Percentiles rank a stretch among this genome's conserved stretches.
phyloP scores from a whole-genome alignment of 23 tunicate species.

The Ascidia mentula region DNA sequence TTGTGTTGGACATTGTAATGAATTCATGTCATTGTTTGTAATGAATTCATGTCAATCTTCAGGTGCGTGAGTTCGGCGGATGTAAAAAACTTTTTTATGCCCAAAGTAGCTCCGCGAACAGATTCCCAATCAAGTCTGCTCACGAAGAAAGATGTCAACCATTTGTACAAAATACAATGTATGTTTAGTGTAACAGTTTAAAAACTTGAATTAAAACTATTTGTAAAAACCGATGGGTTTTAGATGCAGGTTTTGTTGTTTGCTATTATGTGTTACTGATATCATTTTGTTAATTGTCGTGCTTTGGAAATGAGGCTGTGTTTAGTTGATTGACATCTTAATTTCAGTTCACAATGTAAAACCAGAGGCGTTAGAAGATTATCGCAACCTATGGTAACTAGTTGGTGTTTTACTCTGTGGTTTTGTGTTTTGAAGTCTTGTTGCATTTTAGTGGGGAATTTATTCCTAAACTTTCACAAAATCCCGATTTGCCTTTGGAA shows the following conservation, averaged over 20 bases:
- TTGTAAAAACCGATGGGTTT: too few species aligned
- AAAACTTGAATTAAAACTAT: too few species aligned
- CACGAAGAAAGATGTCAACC: slow-evolving; percentile 83
- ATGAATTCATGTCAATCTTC: too few species aligned
- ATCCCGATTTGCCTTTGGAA: slow-evolving; percentile 58
- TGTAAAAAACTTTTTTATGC: slow-evolving; percentile 66
- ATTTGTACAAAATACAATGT: slow-evolving; percentile 91
- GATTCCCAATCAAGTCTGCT: slow-evolving; percentile 81
- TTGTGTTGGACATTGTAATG: too few species aligned
- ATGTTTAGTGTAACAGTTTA: too few species aligned
- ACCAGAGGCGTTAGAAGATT: slow-evolving; percentile 70
- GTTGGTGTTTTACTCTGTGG: neutral
- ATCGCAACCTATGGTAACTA: slow-evolving; percentile 71
- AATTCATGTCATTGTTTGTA: too few species aligned
- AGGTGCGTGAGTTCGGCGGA: slow-evolving; percentile 13
- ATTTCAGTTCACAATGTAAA: slow-evolving; percentile 82
- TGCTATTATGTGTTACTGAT: too few species aligned
- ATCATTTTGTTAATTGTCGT: neutral
- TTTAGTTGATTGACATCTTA: too few species aligned
- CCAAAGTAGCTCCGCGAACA: slow-evolving; percentile 83
- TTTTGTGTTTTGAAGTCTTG: neutral
- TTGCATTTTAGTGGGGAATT: slow-evolving; percentile 48
- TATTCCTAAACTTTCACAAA: slow-evolving; percentile 49
- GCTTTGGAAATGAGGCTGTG: too few species aligned
- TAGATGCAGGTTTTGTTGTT: too few species aligned